A percentile compares a stretch with the other conserved stretches of the same genome.
These are phyloP conservation scores for Zaprionus inermis DNA, from an alignment of 1,140 invertebrate genomes.

Conservation along the genomic window DNA sequence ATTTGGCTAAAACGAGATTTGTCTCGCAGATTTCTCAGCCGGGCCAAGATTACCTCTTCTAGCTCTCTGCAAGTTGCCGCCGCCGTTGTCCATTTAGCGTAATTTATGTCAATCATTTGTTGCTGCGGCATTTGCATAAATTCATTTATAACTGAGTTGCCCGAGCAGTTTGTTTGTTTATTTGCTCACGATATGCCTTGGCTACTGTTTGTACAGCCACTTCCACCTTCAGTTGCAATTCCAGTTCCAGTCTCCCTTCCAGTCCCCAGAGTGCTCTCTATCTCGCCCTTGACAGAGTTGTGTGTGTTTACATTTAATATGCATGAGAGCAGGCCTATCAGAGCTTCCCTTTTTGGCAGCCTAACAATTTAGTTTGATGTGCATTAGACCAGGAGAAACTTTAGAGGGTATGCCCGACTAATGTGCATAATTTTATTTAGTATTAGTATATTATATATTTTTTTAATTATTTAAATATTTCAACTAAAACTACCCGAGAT, in stretches of 20 bases:
- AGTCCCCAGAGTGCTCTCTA: neutral
- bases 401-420: neutral
- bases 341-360: neutral
- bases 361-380: neutral
- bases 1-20: slow-evolving; percentile 1
- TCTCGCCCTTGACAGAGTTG: neutral
- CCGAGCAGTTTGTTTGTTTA: slow-evolving; percentile 46
- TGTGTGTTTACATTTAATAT: neutral
- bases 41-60: neutral
- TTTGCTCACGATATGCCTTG: slow-evolving; percentile 13
- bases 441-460: no score
- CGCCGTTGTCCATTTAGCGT: slow-evolving; percentile 4
- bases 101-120: slow-evolving; percentile 77
- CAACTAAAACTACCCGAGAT: no score
- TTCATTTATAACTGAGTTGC: slow-evolving; percentile 39
- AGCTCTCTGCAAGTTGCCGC: no score
- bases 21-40: neutral
- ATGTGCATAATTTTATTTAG: no score
- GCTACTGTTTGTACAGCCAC: neutral
- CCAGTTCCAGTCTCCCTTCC: neutral
- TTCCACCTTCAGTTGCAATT: neutral
- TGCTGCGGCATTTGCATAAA: slow-evolving; percentile 45
- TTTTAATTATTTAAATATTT: no score
- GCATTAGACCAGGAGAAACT: neutral
- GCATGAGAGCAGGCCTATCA: neutral